Percentiles rank a stretch among this genome's conserved stretches.
phyloP scores from a whole-genome alignment of 2,113 vertebrate species.

The Bucco capensis region DNA sequence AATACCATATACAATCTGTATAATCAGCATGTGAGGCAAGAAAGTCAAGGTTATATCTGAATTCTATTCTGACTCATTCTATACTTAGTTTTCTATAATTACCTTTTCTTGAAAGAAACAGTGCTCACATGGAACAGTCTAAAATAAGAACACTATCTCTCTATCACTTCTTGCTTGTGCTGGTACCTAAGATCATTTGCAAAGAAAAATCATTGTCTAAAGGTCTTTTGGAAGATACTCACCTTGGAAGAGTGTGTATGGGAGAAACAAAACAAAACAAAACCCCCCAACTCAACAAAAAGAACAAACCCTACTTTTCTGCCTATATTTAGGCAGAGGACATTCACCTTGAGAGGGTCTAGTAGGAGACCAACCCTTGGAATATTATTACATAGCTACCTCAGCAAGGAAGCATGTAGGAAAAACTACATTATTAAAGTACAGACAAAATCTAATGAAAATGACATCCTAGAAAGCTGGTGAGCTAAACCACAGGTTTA shows the following conservation, averaged over 20 bases:
- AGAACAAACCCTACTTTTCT: background rate
- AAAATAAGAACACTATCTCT: background rate
- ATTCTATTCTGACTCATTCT: slow-evolving; percentile 22
- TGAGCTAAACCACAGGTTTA: background rate
- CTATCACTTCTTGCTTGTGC: background rate
- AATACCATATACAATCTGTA: background rate
- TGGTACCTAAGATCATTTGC: background rate
- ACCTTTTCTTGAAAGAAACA: background rate
- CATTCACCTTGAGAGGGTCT: background rate
- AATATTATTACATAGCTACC: background rate
- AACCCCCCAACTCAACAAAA: too few species aligned
- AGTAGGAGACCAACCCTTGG: background rate
- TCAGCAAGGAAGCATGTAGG: background rate
- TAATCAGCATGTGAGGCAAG: background rate
- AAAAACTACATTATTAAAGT: background rate
- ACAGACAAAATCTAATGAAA: background rate
- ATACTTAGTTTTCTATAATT: slow-evolving; percentile 35
- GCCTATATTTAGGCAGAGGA: background rate
- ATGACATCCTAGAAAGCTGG: background rate
- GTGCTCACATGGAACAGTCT: background rate
- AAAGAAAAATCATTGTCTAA: background rate
- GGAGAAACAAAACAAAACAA: background rate
- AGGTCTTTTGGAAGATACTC: background rate
- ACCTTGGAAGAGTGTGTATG: background rate
- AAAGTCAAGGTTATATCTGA: slow-evolving; percentile 18